Base-by-base conservation (phyloP, 2,888 invertebrate genomes). In the Caenorhabditis afra region DNA sequence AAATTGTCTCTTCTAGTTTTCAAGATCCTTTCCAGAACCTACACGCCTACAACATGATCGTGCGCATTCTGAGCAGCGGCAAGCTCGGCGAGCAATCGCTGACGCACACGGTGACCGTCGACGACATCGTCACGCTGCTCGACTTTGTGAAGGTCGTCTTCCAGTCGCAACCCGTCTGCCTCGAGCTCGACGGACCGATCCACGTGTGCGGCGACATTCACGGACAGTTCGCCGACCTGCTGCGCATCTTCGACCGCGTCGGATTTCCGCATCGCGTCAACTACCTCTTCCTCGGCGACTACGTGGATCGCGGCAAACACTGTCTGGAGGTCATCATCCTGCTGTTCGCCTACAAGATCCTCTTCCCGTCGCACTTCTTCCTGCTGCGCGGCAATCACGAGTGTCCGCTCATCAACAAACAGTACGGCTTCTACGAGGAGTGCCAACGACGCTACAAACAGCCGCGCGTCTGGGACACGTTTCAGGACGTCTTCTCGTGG, bases 181-280 rank as follows among this genome's bases (percentile, higher is more conserved):
- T 87, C 12, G 87, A 87, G 67, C 50, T 86, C 8, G 80, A 81
- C n/a, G 75, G 83, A 16, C 85, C 87, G 10, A 65, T 87, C n/a
- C 73, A 81, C 22, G 68, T 87, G n/a, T 87, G 87, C 53, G 87
- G 87, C 16, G 87, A 87, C 65, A 85, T 79, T n/a, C 87, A 87
- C 64, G 87, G 86, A 14, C 87, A 87, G 66, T 86, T 78, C 59
- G 67, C 67, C 35, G 86, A 87, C 57, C 73, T 87, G 20, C 77
- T 87, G 22, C 81, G 86, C 12, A 23, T 86, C 8, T 87, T 87
- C 79, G 84, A 86, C 58, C 81, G 81, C 44, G 68, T 71, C 20
- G 87, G 87, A 16, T 86, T 84, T 67, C 86, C 86, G 22, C 83
- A 83, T 14, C 55, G 67, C 10, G 55, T 62, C 29, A 87, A 86